Conservation (phyloP, 2,888 invertebrate genomes). For the Mythimna ferrago region DNA sequence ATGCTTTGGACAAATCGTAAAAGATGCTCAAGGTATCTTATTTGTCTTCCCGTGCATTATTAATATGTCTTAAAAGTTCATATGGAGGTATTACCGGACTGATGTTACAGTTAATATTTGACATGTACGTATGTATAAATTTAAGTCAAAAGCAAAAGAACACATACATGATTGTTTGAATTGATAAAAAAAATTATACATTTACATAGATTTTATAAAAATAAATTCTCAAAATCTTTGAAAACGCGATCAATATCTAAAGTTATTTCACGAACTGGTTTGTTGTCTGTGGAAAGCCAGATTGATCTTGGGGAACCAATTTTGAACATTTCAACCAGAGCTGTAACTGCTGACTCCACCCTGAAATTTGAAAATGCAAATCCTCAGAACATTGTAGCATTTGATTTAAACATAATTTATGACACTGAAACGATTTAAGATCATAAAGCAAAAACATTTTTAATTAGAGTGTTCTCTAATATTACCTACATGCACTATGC, state of each 20-base stretch:
- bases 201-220: not conserved
- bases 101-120: no score
- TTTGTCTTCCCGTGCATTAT: no score
- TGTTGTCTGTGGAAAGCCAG: conserved; percentile 64
- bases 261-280: conserved; percentile 67
- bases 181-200: not conserved
- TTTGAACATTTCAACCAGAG: conserved; percentile 63
- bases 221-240: conserved; percentile 44
- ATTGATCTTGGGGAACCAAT: conserved; percentile 65
- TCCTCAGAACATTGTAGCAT: not conserved
- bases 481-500: no score
- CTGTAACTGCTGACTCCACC: conserved; percentile 63
- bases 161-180: not conserved
- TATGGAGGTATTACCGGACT: no score
- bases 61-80: no score
- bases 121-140: no score
- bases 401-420: not conserved
- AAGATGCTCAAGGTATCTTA: no score
- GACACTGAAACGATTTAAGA: not conserved
- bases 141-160: not conserved
- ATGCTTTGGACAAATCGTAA: no score
- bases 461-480: not conserved
- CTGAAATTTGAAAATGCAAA: conserved; percentile 49
- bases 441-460: not conserved
- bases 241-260: conserved; percentile 54